Evolutionary conservation across 1,140 invertebrate genomes (phyloP).

Genomic region (Nilaparvata lugens): DNA sequence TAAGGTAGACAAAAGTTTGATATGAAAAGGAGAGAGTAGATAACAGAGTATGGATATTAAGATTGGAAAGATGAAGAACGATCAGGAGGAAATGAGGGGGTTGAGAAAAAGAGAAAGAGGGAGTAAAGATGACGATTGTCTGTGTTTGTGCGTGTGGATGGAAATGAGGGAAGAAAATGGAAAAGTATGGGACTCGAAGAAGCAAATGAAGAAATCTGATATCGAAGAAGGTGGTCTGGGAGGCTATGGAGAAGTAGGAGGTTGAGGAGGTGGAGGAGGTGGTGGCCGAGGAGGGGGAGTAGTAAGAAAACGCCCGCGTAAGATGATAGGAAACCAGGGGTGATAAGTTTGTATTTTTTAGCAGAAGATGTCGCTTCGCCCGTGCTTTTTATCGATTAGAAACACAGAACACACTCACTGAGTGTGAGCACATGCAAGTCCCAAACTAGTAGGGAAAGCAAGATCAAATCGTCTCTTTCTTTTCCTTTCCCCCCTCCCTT

Average conservation of each 20-base stretch:
- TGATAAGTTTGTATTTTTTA: constrained; percentile 6
- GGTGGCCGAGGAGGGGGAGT: background rate
- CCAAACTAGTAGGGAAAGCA: background rate
- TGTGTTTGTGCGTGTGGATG: too few relatives aligned
- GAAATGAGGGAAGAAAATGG: too few relatives aligned
- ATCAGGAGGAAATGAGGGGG: too few relatives aligned
- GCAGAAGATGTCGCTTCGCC: background rate
- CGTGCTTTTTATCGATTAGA: constrained; percentile 1
- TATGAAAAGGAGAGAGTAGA: too few relatives aligned
- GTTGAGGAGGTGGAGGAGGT: background rate
- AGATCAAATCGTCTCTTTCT: background rate
- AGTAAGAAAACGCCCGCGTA: too few relatives aligned
- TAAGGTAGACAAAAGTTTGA: too few relatives aligned
- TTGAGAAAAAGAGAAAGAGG: too few relatives aligned
- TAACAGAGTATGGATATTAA: too few relatives aligned
- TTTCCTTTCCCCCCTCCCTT: background rate
- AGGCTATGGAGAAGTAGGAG: background rate
- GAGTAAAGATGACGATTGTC: too few relatives aligned
- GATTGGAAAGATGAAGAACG: too few relatives aligned
- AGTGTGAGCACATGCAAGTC: constrained; percentile 1
- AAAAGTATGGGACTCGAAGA: too few relatives aligned
- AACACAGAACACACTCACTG: background rate
- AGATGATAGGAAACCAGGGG: background rate
- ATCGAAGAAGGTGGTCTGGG: too few relatives aligned
- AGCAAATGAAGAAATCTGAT: background rate